Base-by-base conservation (phyloP, 2,113 vertebrate species). In the Arizona elegans region DNA sequence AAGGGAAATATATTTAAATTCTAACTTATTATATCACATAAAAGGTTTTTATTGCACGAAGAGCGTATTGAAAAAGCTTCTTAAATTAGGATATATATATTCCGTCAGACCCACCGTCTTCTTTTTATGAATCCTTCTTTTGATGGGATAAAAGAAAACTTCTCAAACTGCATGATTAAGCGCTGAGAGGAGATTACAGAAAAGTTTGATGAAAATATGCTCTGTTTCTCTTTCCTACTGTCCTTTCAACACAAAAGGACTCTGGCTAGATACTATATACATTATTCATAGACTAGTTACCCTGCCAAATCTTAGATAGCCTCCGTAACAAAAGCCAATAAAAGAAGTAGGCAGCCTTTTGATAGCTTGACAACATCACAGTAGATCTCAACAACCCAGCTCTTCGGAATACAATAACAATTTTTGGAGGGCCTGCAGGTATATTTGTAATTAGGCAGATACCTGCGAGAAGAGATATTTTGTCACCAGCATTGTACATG, bases 401-500 rank as follows among this genome's bases (percentile, higher is more conserved):
- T 97, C 81, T 53, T 26, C 23, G 19, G 8, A 43, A 92, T 0
- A 88, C 4, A 50, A 53, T 56, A 1, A 59, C 54, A 8, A 8
- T 86, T 87, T 96, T 95, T 91, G 65, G 89, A 21, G 26, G 92
- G 43, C 15, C 38, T 12, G 19, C 7, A 2, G 23, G 23, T 59
- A 23, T 9, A 12, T 0, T 86, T 96, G 86, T 38, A 54, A 52
- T 23, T 54, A 5, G 0, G 75, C 6, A 24, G 0, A 7, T 52
- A 93, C 62, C 47, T 87, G 70, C 90, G 93, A 89, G 70, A 3
- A 91, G 92, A 47, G 62, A 86, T 75, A 50, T 55, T 86, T 70
- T 91, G 87, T 86, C 0, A 0, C 1, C 54, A n/a, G 15, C 7
- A 8, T 87, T 13, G 13, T 29, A 54, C 24, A 1, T 8, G 15